Evolutionary conservation across 2,888 invertebrate genomes (phyloP), one percentile per base, ranked within the genome.

Genomic region (Drosophila histrio): DNA sequence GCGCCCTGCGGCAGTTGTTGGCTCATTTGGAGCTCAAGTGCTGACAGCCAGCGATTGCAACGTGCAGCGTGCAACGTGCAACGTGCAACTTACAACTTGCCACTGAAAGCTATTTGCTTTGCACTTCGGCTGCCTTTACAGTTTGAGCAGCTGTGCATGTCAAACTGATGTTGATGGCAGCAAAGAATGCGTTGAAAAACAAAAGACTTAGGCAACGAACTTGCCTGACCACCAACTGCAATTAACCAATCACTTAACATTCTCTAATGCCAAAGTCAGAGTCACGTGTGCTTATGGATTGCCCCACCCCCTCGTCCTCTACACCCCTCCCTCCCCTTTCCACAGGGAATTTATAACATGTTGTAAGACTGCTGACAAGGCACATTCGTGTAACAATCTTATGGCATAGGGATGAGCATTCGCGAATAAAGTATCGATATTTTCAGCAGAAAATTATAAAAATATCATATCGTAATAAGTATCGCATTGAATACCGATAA

Each of bases 161-260:
- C 24, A 39, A 52, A 36, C 47, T 56, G 57, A 9, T 30, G 28
- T 58, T 7, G 30, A 46, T 36, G 21, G 13, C 15, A 44, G 15
- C 24, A 44, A 72, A 22, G 7, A 15, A 22, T 15, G 24, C 6
- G 9, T 6, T 3, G 9, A 38, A n/a, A 65, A 54, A 71, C 75
- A 56, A 72, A 80, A 69, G 80, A 81, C 78, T 83, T 60, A 66
- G 68, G 62, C 80, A 72, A 70, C 79, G 62, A 82, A 84, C 84
- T 74, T 66, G 67, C 17, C 46, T 17, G 24, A 19, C 13, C 24
- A 49, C 32, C 38, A 13, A 34, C 26, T 38, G 43, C 43, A 85
- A 87, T 83, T 83, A 83, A 66, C 71, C 81, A 84, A 81, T 80
- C 84, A 87, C 84, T 83, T 87, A 87, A 70, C 78, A 84, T 84